These are phyloP conservation scores for Tanaodytes sp. DNA, from an alignment of 2,888 invertebrate species.

Conservation along the genomic window DNA sequence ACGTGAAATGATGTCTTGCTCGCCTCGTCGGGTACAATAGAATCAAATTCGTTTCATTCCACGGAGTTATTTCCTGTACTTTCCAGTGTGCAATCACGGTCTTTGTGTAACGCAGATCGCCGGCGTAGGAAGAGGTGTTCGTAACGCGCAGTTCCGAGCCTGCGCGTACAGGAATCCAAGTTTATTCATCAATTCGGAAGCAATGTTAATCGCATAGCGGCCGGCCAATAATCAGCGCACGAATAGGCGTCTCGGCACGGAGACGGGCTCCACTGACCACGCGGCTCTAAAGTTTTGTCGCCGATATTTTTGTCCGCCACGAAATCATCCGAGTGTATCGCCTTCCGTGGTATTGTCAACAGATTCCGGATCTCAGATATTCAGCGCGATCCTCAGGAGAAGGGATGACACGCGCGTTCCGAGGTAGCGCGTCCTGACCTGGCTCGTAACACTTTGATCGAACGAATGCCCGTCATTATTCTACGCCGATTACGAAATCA, in stretches of 20 bases:
- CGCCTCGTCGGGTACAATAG: constrained; percentile 44
- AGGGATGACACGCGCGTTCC: constrained; percentile 51
- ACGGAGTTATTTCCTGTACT: constrained; percentile 56
- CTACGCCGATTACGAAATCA: constrained; percentile 45
- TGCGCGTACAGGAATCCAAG: constrained; percentile 42
- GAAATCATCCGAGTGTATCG: constrained; percentile 71
- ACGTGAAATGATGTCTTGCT: constrained; percentile 51
- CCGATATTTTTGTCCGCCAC: constrained; percentile 51
- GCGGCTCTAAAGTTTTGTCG: constrained; percentile 57
- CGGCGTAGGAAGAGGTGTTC: constrained; percentile 55
- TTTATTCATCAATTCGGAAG: constrained; percentile 67
- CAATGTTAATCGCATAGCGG: constrained; percentile 61
- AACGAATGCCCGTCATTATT: constrained; percentile 42
- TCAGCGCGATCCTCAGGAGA: constrained; percentile 35
- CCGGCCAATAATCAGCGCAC: constrained; percentile 59
- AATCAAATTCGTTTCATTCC: constrained; percentile 45
- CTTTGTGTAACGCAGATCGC: constrained; percentile 43
- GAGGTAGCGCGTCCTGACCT: constrained; percentile 12
- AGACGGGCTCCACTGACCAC: constrained; percentile 72
- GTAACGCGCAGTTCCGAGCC: constrained; percentile 60
- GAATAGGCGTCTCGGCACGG: constrained; percentile 63
- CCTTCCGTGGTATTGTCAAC: constrained; percentile 72
- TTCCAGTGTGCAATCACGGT: constrained; percentile 52
- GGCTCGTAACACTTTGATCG: constrained; percentile 39
- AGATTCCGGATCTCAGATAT: constrained; percentile 56